Conservation (phyloP, 2,888 invertebrate genomes). For the Nymphalis c-album region DNA sequence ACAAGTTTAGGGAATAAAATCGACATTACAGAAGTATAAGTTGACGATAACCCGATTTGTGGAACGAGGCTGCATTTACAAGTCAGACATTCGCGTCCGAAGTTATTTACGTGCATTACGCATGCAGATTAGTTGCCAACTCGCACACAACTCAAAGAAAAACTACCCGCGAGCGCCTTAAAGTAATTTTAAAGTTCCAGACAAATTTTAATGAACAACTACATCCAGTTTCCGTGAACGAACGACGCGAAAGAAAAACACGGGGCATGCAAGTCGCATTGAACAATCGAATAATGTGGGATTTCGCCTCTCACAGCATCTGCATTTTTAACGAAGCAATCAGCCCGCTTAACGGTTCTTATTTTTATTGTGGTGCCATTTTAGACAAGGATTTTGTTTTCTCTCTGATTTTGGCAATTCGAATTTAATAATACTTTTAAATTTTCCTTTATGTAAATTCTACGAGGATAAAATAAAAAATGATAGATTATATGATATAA, state of each 20-base stretch:
- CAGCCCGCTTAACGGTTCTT: conserved; percentile 12
- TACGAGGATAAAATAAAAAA: too few relatives aligned
- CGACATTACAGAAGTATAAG: conserved; percentile 16
- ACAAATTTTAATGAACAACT: conserved; percentile 40
- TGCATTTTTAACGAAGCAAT: conserved; percentile 26
- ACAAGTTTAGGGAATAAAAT: conserved; percentile 14
- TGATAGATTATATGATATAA: too few relatives aligned
- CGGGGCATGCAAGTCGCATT: conserved; percentile 23
- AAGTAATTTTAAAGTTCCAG: conserved; percentile 40
- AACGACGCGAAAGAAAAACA: conserved; percentile 26
- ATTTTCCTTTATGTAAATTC: too few relatives aligned
- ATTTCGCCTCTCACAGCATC: conserved; percentile 17
- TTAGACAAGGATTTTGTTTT: conserved; percentile 2
- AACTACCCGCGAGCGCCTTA: conserved; percentile 36
- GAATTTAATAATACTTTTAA: too few relatives aligned
- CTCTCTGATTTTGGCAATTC: neutral
- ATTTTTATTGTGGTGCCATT: neutral
- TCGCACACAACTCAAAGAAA: conserved; percentile 38
- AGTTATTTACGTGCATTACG: conserved; percentile 57
- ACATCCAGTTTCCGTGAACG: conserved; percentile 15
- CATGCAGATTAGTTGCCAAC: conserved; percentile 67
- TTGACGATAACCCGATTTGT: conserved; percentile 13
- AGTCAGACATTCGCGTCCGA: conserved; percentile 19
- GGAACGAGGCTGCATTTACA: conserved; percentile 12
- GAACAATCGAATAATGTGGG: conserved; percentile 25